Conservation (phyloP, 2,797 vertebrate species). For the Catostomus latipinnis region DNA sequence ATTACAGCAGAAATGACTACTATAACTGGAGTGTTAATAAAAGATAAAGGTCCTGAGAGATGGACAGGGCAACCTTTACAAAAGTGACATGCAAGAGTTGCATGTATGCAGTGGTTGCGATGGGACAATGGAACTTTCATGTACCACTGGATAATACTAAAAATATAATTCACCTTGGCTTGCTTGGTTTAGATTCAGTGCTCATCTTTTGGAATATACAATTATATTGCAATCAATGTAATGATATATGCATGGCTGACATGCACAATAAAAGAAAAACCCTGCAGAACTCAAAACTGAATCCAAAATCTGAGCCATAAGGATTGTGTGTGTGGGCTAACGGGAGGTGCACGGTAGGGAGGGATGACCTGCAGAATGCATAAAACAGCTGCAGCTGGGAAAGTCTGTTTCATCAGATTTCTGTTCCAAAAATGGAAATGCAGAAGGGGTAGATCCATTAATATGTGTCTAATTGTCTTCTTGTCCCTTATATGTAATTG, state of each 20-base stretch:
- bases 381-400: constrained; percentile 39
- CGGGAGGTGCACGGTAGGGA: constrained; percentile 29
- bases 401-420: background rate
- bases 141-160: constrained; percentile 2
- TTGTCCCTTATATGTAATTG: constrained; percentile 23
- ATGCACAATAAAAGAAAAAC: constrained; percentile 4
- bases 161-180: background rate
- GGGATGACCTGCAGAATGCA: constrained; percentile 49
- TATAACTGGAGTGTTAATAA: background rate
- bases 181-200: background rate
- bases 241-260: constrained; percentile 19
- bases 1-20: background rate
- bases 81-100: constrained; percentile 31
- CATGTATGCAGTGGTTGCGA: constrained; percentile 21
- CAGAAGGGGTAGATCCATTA: background rate
- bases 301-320: background rate
- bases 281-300: background rate
- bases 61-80: background rate
- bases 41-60: background rate
- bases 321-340: constrained; percentile 27
- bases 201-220: background rate
- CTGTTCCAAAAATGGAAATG: background rate
- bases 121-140: constrained; percentile 23
- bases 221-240: background rate
- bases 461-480: constrained; percentile 18